Base-by-base conservation (phyloP, 2,888 invertebrate species). In the Lepidochitona cinerea region DNA sequence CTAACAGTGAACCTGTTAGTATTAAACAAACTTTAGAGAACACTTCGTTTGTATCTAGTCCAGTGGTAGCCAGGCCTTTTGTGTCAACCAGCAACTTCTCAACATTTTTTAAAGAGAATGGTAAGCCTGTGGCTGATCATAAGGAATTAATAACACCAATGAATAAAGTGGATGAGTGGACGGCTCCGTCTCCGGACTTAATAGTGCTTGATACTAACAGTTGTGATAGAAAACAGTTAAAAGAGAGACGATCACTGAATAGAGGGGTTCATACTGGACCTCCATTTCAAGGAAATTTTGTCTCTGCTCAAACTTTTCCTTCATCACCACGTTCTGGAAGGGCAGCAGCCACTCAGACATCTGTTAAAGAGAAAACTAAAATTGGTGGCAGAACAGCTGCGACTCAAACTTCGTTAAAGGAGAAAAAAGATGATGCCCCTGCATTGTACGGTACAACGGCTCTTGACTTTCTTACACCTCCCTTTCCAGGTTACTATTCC, bases 401-500 rank as follows among this genome's bases (percentile, higher is more conserved):
- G 12, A 59, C 59, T 23, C 59, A 59, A 26, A 59, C 59, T 3
- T 59, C 59, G 2, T 14, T 26, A 12, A 59, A 59, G 32, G 59
- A 59, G 26, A 59, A 29, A 32, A 18, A 18, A 4, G 12, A 18
- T 1, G 29, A 23, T 29, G 4, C 29, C 1, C 26, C 59, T 14
- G 66, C 66, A 5, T 18, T 66, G 66, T 66, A 66, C 9, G 66
- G 66, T 12, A 66, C 66, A 3, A 66, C 66, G 5, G 18, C 66
- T n/a, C 66, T 66, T 12, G 66, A 66, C 37, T 66, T 66, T 35
- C 37, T 66, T 35, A 37, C 66, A 23, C 66, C 66, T n/a, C 66
- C 66, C 2, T 37, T n/a, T 69, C 76, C 68, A 26, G 73, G 81
- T 41, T 96, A 96, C 79, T 96, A 95, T 88, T 93, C 95, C 83